phyloP scores from a whole-genome alignment of 2,888 invertebrate species.

The Hipparchia sbordonii region DNA sequence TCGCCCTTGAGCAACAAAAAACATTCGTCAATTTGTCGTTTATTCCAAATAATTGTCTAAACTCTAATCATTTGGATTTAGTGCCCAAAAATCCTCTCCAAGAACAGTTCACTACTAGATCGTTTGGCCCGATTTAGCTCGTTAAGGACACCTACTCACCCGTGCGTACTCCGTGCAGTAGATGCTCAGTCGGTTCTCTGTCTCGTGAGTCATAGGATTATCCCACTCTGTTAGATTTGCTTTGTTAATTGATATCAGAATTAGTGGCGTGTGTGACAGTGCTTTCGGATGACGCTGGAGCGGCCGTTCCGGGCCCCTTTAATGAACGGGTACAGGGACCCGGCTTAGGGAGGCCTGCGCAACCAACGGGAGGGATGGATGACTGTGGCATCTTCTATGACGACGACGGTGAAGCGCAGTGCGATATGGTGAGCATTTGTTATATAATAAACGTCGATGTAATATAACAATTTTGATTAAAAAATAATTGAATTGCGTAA shows the following conservation, averaged over 20 bases:
- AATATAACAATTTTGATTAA: not conserved
- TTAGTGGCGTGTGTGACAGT: conserved; percentile 57
- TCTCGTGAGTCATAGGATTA: conserved; percentile 77
- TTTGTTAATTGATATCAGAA: conserved; percentile 54
- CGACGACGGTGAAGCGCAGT: conserved; percentile 79
- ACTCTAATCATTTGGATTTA: conserved; percentile 44
- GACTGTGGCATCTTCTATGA: conserved; percentile 80
- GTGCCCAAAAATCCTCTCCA: conserved; percentile 50
- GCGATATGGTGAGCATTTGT: conserved; percentile 74
- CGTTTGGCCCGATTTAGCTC: conserved; percentile 47
- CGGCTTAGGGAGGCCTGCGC: conserved; percentile 62
- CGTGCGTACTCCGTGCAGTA: conserved; percentile 46
- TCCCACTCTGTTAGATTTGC: conserved; percentile 61
- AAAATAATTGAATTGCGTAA: not conserved
- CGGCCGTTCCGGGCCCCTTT: conserved; percentile 63
- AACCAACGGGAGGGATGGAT: conserved; percentile 74
- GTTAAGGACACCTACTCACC: conserved; percentile 79
- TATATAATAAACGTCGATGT: not conserved
- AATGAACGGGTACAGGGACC: conserved; percentile 75
- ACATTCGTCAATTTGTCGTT: conserved; percentile 44
- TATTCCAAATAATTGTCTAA: conserved; percentile 39
- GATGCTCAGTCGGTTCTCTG: conserved; percentile 57
- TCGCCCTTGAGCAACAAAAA: conserved; percentile 63
- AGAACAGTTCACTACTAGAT: conserved; percentile 45
- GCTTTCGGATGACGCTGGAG: conserved; percentile 79